A percentile compares a stretch with the other conserved stretches of the same genome.
These are phyloP conservation scores for Tragelaphus buxtoni DNA, from an alignment of 2,113 vertebrate genomes.

Conservation along the genomic window DNA sequence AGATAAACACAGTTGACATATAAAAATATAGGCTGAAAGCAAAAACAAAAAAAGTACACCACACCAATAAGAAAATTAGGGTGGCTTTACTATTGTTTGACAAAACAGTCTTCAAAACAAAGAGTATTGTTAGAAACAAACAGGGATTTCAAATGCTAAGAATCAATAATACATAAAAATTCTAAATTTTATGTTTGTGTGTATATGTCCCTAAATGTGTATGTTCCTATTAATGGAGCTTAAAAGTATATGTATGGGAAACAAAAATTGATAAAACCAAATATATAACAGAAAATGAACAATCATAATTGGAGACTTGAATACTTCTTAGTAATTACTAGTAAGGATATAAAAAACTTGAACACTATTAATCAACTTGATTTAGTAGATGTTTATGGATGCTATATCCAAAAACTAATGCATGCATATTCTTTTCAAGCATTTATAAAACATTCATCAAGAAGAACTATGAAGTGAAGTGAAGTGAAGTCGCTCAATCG, in stretches of 20 bases:
- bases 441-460: not conserved
- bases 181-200: not conserved
- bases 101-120: not conserved
- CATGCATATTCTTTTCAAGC: not conserved
- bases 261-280: not conserved
- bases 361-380: not conserved
- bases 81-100: not conserved
- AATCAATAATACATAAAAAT: not conserved
- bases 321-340: not conserved
- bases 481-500: too few relatives aligned
- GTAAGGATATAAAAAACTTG: not conserved
- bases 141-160: not conserved
- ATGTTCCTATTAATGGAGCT: not conserved
- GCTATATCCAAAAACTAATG: not conserved
- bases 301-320: not conserved
- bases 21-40: not conserved
- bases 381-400: not conserved
- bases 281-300: not conserved
- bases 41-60: not conserved
- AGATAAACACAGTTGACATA: not conserved
- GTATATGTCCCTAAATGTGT: not conserved
- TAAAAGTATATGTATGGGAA: not conserved
- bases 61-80: not conserved
- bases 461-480: not conserved
- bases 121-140: not conserved